Evolutionary conservation across 1,140 invertebrate species (phyloP), one percentile per base, ranked within the genome.

Genomic region (Drosophila prosaltans): DNA sequence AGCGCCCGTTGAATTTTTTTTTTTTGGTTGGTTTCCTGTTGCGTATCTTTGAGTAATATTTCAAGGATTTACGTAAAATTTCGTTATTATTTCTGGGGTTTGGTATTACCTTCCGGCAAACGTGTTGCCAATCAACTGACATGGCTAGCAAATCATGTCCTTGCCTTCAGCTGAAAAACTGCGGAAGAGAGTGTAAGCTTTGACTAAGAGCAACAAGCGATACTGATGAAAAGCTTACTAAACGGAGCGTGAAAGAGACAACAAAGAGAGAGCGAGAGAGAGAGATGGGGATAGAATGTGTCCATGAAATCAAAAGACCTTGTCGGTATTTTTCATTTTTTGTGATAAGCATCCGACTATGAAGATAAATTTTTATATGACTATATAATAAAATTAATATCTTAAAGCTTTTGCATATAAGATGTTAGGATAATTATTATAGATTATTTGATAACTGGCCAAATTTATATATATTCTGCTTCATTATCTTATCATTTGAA

Each of bases 71-170:
- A 51, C 36, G 45, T 26, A 51, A 70, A 51, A 24, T 40, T 24
- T 59, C 6, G 7, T 80, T 51, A 68, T 70, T 74, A 77, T 68
- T 77, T 80, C 60, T 74, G 69, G 67, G 58, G 65, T 62, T 68
- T 54, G 62, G 68, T 74, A 69, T 78, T 81, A 90, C 89, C 89
- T 91, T 91, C 89, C 89, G 89, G 89, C 89, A 91, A 91, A 90
- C 90, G 84, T 84, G 89, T 91, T 91, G 90, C 89, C 89, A 89
- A 91, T 91, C 84, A 91, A 91, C 89, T 91, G 84, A 83, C 78
- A 16, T 73, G 54, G 72, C 65, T 71, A 66, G 80, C 79, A 82
- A 86, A 84, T 89, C 80, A 84, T 74, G 78, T 88, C 76, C 76
- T 88, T 72, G 24, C 71, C 68, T 67, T 63, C 55, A 48, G 73